Conservation (phyloP, 2,888 invertebrate species). For the Junonia oenone region DNA sequence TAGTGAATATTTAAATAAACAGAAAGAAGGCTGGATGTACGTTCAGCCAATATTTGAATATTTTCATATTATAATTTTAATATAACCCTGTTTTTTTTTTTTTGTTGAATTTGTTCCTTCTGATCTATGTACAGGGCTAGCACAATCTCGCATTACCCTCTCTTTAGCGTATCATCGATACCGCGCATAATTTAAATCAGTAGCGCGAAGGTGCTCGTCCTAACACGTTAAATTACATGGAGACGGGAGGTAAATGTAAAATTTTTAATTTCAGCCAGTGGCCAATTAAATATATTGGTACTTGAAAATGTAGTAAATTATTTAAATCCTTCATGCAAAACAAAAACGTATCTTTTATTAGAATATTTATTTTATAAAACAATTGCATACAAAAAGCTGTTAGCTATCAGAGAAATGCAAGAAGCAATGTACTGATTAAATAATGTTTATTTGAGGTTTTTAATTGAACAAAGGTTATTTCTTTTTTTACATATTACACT, state of each 20-base stretch:
- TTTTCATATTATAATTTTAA: slow-evolving; percentile 80
- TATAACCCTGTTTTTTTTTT: slow-evolving; percentile 77
- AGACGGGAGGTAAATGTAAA: slow-evolving; percentile 66
- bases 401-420: slow-evolving; percentile 15
- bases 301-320: slow-evolving; percentile 65
- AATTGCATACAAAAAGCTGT: slow-evolving; percentile 13
- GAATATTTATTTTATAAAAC: slow-evolving; percentile 66
- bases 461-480: not conserved
- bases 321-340: slow-evolving; percentile 40
- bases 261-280: slow-evolving; percentile 75
- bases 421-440: slow-evolving; percentile 9
- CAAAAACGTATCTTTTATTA: slow-evolving; percentile 35
- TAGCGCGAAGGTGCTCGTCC: slow-evolving; percentile 46
- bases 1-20: slow-evolving; percentile 79
- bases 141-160: slow-evolving; percentile 40
- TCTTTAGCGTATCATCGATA: slow-evolving; percentile 6
- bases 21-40: slow-evolving; percentile 73
- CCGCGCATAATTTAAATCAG: slow-evolving; percentile 1
- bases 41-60: slow-evolving; percentile 77
- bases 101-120: slow-evolving; percentile 72
- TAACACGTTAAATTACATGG: slow-evolving; percentile 46
- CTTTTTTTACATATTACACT: not conserved
- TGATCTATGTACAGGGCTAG: slow-evolving; percentile 61
- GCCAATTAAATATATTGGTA: slow-evolving; percentile 79
- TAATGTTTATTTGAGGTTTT: slow-evolving; percentile 10